Percentiles rank a stretch among this genome's conserved stretches.
Evolutionary conservation across 2,113 vertebrate genomes (phyloP).

Genomic region (Ploceus nigricollis): DNA sequence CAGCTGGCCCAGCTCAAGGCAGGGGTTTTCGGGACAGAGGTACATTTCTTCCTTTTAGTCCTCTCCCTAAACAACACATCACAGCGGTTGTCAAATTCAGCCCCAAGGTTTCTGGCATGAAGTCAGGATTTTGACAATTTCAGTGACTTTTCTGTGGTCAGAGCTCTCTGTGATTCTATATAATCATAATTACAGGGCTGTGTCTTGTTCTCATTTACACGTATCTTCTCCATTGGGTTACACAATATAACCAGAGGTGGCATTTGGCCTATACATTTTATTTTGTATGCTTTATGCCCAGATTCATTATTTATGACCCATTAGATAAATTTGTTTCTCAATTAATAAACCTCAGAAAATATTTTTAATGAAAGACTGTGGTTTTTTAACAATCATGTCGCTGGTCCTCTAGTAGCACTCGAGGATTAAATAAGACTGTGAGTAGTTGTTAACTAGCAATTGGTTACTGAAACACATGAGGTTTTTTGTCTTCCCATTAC

Average conservation of each 20-base stretch:
- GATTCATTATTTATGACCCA: neutral
- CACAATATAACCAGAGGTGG: constrained; percentile 34
- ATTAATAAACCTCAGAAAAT: constrained; percentile 25
- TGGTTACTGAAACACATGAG: constrained; percentile 26
- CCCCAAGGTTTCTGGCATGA: neutral
- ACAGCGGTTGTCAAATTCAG: neutral
- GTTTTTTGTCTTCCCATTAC: constrained; percentile 38
- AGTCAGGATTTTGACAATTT: constrained; percentile 1
- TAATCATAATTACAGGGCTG: neutral
- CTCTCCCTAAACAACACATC: neutral
- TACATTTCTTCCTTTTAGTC: constrained; percentile 15
- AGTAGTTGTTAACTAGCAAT: constrained; percentile 35
- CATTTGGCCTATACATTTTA: constrained; percentile 7
- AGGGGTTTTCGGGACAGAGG: neutral
- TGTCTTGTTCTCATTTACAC: constrained; percentile 36
- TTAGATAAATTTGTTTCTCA: constrained; percentile 10
- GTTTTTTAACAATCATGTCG: neutral
- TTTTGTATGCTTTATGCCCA: neutral
- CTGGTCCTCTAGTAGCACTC: constrained; percentile 2
- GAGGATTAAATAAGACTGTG: constrained; percentile 19
- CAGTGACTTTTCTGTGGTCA: constrained; percentile 29
- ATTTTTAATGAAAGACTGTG: neutral
- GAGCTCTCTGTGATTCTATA: constrained; percentile 7
- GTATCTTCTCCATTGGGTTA: neutral
- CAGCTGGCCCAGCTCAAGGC: neutral